phyloP scores from a whole-genome alignment of 2,797 vertebrate genomes.

The Adrianichthys oophorus region DNA sequence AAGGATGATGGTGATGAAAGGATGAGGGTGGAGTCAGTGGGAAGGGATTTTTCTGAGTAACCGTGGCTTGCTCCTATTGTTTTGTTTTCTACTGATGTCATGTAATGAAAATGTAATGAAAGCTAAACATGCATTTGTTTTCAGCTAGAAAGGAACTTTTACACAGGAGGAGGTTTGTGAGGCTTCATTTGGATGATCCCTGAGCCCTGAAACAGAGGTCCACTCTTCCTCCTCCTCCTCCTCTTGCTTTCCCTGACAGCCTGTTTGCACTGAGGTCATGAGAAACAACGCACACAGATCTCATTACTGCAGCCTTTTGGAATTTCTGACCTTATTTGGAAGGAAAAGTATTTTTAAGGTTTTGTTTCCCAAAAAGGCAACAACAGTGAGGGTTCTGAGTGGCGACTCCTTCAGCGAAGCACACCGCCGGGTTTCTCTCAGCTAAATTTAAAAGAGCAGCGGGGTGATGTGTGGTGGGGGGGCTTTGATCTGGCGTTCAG shows the following conservation, averaged over 20 bases:
- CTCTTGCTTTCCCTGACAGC: constrained; percentile 10
- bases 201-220: too few species aligned
- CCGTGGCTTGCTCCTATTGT: too few species aligned
- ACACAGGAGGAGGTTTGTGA: too few species aligned
- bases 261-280: constrained; percentile 45
- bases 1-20: too few species aligned
- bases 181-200: too few species aligned
- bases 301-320: constrained; percentile 59
- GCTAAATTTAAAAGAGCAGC: constrained; percentile 61
- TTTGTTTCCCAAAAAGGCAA: constrained; percentile 64
- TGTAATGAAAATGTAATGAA: too few species aligned
- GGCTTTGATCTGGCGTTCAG: constrained; percentile 66
- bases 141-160: too few species aligned
- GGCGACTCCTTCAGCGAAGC: constrained; percentile 32
- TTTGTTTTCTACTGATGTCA: too few species aligned
- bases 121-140: too few species aligned
- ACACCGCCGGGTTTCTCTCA: constrained; percentile 33
- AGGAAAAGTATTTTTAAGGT: constrained; percentile 36
- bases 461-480: constrained; percentile 57
- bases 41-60: too few species aligned
- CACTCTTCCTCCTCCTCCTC: too few species aligned
- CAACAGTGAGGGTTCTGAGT: constrained; percentile 21
- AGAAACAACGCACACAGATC: constrained; percentile 59
- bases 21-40: too few species aligned
- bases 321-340: constrained; percentile 66